phyloP scores from a whole-genome alignment of 2,888 invertebrate genomes.

The Caenorhabditis sp. region DNA sequence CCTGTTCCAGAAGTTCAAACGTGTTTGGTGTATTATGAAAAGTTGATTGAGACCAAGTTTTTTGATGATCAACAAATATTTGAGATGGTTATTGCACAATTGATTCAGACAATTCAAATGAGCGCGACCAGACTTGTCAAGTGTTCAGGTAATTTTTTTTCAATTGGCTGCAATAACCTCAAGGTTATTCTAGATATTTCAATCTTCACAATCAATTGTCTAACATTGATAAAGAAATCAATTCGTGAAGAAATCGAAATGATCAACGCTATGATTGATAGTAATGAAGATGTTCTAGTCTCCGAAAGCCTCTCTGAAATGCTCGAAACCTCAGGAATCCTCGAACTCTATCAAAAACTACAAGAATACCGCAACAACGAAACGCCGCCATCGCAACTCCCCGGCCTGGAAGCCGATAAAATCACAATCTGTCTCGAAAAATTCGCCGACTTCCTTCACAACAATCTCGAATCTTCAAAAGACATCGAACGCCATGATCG shows the following conservation, averaged over 20 bases:
- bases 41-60: slow-evolving; percentile 15
- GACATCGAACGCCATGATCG: background rate
- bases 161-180: no score
- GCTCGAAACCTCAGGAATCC: slow-evolving; percentile 31
- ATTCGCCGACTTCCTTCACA: background rate
- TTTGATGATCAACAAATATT: slow-evolving; percentile 23
- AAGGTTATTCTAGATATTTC: slow-evolving; percentile 11
- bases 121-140: slow-evolving; percentile 19
- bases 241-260: slow-evolving; percentile 26
- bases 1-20: slow-evolving; percentile 28
- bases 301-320: slow-evolving; percentile 23
- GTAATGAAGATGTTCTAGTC: slow-evolving; percentile 32
- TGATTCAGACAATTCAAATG: slow-evolving; percentile 30
- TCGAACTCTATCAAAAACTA: slow-evolving; percentile 34
- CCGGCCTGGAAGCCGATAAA: background rate
- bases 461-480: background rate
- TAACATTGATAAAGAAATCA: slow-evolving; percentile 22
- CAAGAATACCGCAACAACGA: background rate
- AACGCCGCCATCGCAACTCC: background rate
- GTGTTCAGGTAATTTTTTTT: background rate
- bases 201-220: slow-evolving; percentile 32
- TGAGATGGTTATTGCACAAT: slow-evolving; percentile 23
- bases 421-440: background rate
- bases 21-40: slow-evolving; percentile 18
- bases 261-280: slow-evolving; percentile 38